Evolutionary conservation across 2,888 invertebrate species (phyloP).

Genomic region (Latheticus oryzae): DNA sequence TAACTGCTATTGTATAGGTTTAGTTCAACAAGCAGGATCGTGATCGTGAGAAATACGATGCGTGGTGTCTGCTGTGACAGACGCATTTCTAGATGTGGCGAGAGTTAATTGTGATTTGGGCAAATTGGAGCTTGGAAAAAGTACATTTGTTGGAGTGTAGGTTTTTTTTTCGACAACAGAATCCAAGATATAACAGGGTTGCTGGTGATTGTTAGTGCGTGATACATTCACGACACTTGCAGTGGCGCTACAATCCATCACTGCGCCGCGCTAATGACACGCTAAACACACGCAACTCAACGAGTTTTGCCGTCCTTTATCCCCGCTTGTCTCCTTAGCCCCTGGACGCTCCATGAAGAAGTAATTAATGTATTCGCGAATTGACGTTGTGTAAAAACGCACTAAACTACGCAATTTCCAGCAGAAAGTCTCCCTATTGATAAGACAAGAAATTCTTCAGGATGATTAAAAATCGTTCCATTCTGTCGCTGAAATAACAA

Average conservation of each 20-base stretch:
- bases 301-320: slow-evolving; percentile 50
- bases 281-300: slow-evolving; percentile 63
- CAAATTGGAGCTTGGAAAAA: slow-evolving; percentile 39
- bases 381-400: slow-evolving; percentile 60
- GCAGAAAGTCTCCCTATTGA: slow-evolving; percentile 33
- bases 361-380: slow-evolving; percentile 63
- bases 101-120: slow-evolving; percentile 23
- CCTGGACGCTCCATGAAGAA: slow-evolving; percentile 54
- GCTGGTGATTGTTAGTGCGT: slow-evolving; percentile 62
- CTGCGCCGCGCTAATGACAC: slow-evolving; percentile 63
- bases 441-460: slow-evolving; percentile 21
- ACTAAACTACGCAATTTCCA: slow-evolving; percentile 36
- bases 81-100: neutral
- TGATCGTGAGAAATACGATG: neutral
- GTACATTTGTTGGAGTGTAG: slow-evolving; percentile 36
- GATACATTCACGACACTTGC: slow-evolving; percentile 63
- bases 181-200: slow-evolving; percentile 47
- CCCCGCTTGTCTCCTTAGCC: slow-evolving; percentile 46
- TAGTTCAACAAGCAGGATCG: slow-evolving; percentile 1
- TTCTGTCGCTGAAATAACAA: slow-evolving; percentile 17
- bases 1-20: slow-evolving; percentile 35
- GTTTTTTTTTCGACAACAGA: slow-evolving; percentile 36
- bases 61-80: neutral
- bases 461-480: slow-evolving; percentile 27
- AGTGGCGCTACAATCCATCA: slow-evolving; percentile 64